phyloP scores from a whole-genome alignment of 2,888 invertebrate species.

The Leptinotarsa juncta region DNA sequence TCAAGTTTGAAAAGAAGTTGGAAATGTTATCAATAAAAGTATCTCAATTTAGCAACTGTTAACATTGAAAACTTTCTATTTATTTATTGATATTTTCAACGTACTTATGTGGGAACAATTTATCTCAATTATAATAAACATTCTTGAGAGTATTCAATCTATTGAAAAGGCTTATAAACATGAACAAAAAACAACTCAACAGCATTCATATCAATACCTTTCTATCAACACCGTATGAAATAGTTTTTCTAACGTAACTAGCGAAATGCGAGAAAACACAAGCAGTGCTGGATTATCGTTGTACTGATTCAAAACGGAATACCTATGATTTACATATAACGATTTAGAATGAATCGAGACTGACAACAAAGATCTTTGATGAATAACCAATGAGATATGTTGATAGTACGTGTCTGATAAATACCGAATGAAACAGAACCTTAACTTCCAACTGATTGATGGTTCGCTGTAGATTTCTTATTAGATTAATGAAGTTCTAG shows the following conservation, averaged over 20 bases:
- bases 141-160: too few relatives aligned
- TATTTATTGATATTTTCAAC: too few relatives aligned
- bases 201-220: too few relatives aligned
- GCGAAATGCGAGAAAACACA: slow-evolving; percentile 12
- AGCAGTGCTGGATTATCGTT: slow-evolving; percentile 42
- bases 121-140: too few relatives aligned
- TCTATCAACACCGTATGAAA: neutral
- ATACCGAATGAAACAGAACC: slow-evolving; percentile 43
- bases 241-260: neutral
- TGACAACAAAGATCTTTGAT: slow-evolving; percentile 49
- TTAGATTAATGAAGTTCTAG: slow-evolving; percentile 39
- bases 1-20: too few relatives aligned
- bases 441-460: slow-evolving; percentile 45
- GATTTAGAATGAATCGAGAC: slow-evolving; percentile 37
- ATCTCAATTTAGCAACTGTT: too few relatives aligned
- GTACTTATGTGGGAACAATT: too few relatives aligned
- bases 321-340: slow-evolving; percentile 49
- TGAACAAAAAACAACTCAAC: too few relatives aligned
- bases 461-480: slow-evolving; percentile 35
- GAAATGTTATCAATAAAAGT: too few relatives aligned
- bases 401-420: slow-evolving; percentile 47
- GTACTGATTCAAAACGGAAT: slow-evolving; percentile 35
- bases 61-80: too few relatives aligned
- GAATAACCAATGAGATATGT: slow-evolving; percentile 47
- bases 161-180: too few relatives aligned